Evolutionary conservation across 1,140 invertebrate genomes (phyloP), one percentile per base, ranked within the genome.

Genomic region (Drosophila jambulina): DNA sequence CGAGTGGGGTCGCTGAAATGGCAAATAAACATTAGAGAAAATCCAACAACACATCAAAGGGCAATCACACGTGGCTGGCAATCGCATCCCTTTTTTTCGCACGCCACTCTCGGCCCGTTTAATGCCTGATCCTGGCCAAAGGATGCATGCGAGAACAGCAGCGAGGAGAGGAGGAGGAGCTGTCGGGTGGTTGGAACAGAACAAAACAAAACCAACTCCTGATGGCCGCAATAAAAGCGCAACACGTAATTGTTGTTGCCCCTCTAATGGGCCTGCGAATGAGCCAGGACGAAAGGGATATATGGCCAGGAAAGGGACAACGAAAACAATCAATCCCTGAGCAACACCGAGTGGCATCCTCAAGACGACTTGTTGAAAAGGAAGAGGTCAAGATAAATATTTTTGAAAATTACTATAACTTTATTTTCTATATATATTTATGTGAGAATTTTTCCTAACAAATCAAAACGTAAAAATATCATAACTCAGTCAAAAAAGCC

Each of bases 1-100:
- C 40, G 27, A 42, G 27, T 21, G 51, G 21, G 32, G 45, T 45
- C n/a, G 36, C 43, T 48, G 59, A 75, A 78, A 85, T 79, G 75
- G 76, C 83, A 86, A 86, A 86, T 87, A 86, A 86, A 86, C 83
- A 86, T 87, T 87, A 83, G 79, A 65, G 62, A 36, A 67, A 86
- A 65, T 75, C 75, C 61, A 76, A 76, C 51, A 65, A 57, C 43
- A 69, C 75, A 87, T 82, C 83, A 82, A 86, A 86, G 70, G 61
- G 48, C 62, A 77, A 76, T 77, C 72, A 76, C 75, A 76, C 56
- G 46, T 77, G 63, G 70, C 56, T 51, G 59, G 63, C 60, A 54
- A 54, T 54, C 32, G 51, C 34, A 56, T 38, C 34, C 53, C 15
- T 38, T 51, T 51, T 49, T 69, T 83, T 82, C 70, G 60, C 60